These are phyloP conservation scores for Tinea semifulvella DNA, from an alignment of 2,888 invertebrate genomes.

Conservation along the genomic window DNA sequence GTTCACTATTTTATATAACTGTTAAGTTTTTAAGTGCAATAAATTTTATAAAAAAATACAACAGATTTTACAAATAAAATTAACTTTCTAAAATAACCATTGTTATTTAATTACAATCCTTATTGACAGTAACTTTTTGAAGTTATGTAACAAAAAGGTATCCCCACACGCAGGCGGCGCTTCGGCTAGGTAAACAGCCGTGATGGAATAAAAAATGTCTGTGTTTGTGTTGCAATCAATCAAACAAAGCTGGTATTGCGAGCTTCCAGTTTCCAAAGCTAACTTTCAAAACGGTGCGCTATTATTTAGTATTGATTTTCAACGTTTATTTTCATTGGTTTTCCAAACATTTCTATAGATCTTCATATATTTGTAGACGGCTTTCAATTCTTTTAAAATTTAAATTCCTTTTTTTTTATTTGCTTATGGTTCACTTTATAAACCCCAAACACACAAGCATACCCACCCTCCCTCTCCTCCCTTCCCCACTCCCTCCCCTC, in stretches of 20 bases:
- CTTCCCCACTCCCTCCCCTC: too few species aligned
- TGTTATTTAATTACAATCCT: too few species aligned
- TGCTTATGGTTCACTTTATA: too few species aligned
- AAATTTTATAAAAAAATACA: too few species aligned
- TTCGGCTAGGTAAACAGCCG: slow-evolving; percentile 35
- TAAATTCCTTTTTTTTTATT: slow-evolving; percentile 17
- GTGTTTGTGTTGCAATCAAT: slow-evolving; percentile 60
- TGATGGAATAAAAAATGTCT: slow-evolving; percentile 46
- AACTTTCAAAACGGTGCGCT: slow-evolving; percentile 43
- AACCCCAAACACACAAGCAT: too few species aligned
- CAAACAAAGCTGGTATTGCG: slow-evolving; percentile 46
- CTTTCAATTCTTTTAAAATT: slow-evolving; percentile 18
- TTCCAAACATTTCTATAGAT: slow-evolving; percentile 32
- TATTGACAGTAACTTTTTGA: slow-evolving; percentile 14
- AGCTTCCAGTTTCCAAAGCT: slow-evolving; percentile 40
- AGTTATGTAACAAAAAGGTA: slow-evolving; percentile 30
- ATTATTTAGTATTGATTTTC: slow-evolving; percentile 58
- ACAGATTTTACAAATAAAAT: too few species aligned
- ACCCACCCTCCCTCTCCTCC: too few species aligned
- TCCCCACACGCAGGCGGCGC: slow-evolving; percentile 2
- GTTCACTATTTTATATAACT: too few species aligned
- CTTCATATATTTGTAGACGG: slow-evolving; percentile 14
- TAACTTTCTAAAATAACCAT: too few species aligned
- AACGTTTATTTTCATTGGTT: slow-evolving; percentile 43
- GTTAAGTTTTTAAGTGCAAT: too few species aligned